Conservation (phyloP, 2,797 vertebrate species). For the Hemitrygon akajei region DNA sequence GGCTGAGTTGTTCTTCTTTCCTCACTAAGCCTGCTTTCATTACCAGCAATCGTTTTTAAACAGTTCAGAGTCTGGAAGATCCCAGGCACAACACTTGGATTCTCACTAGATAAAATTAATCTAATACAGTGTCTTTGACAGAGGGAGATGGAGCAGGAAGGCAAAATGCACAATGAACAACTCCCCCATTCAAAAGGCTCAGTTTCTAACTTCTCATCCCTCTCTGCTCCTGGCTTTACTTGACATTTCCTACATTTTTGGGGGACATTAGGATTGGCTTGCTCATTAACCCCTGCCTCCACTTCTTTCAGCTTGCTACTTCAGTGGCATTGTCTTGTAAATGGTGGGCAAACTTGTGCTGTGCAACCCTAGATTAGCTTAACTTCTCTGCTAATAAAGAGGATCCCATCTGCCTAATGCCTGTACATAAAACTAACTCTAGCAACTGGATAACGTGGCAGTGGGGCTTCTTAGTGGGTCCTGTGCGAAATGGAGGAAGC, state of each 20-base stretch:
- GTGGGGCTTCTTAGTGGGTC: not conserved
- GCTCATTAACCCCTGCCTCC: not conserved
- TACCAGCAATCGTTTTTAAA: no score
- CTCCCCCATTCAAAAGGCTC: not conserved
- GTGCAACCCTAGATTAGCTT: not conserved
- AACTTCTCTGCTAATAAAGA: not conserved
- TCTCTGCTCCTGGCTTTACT: not conserved
- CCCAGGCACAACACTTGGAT: not conserved
- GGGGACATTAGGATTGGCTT: not conserved
- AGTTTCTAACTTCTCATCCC: not conserved
- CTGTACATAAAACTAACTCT: constrained; percentile 16
- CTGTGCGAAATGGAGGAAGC: not conserved
- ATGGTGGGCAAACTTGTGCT: constrained; percentile 5
- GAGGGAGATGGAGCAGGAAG: not conserved
- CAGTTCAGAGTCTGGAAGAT: not conserved
- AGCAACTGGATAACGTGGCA: constrained; percentile 14
- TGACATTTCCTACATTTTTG: not conserved
- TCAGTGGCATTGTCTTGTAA: constrained; percentile 22
- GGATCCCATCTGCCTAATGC: not conserved
- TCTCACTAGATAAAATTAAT: not conserved
- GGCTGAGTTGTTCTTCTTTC: not conserved
- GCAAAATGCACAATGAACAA: not conserved
- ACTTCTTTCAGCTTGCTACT: not conserved
- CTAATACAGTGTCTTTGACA: not conserved
- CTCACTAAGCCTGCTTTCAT: not conserved